Evolutionary conservation across 2,113 vertebrate species (phyloP).

Genomic region (Galeopterus variegatus): DNA sequence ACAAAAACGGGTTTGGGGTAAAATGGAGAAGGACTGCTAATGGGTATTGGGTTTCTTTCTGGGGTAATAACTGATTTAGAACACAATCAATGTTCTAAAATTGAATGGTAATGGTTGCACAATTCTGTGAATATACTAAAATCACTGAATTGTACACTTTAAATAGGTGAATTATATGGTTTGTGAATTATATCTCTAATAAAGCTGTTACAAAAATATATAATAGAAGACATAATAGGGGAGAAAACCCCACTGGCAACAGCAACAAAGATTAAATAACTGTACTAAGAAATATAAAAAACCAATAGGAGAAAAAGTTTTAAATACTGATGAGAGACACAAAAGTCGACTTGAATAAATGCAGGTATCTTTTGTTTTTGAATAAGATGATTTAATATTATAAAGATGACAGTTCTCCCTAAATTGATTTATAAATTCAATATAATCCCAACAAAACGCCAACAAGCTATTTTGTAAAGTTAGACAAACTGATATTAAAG

Average conservation of each 20-base stretch:
- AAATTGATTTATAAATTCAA: not conserved
- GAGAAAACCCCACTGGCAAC: not conserved
- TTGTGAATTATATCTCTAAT: not conserved
- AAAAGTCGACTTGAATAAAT: not conserved
- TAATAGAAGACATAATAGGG: not conserved
- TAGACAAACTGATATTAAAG: not conserved
- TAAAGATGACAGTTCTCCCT: not conserved
- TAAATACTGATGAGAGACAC: not conserved
- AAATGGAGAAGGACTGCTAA: not conserved
- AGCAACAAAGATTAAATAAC: not conserved
- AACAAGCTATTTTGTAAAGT: not conserved
- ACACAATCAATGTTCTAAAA: slow-evolving; percentile 4
- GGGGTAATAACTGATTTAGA: not conserved
- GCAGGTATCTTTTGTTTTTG: not conserved
- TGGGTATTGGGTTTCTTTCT: not conserved
- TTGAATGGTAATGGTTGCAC: not conserved
- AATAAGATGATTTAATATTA: not conserved
- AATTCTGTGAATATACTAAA: not conserved
- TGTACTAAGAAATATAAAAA: not conserved
- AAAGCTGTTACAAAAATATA: slow-evolving; percentile 1
- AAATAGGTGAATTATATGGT: not conserved
- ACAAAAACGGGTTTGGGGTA: not conserved
- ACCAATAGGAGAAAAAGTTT: not conserved
- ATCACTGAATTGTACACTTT: not conserved
- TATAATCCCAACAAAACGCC: not conserved